Conservation (phyloP, 2,888 invertebrate species). For the Philereme vetulata region DNA sequence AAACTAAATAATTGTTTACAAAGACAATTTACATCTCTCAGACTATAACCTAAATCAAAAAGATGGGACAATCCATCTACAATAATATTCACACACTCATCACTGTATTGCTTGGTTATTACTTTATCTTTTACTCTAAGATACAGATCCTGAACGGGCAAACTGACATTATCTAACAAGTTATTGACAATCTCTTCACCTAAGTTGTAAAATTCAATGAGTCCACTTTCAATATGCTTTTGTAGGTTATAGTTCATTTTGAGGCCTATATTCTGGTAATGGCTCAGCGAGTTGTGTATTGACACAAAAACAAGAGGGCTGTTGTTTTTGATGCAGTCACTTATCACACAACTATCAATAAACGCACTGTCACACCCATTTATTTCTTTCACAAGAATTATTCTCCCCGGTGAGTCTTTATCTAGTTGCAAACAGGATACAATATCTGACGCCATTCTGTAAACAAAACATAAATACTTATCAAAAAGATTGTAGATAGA, state of each 20-base stretch:
- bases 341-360: conserved; percentile 86
- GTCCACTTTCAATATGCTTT: conserved; percentile 64
- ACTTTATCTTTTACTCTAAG: conserved; percentile 67
- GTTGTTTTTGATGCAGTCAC: conserved; percentile 85
- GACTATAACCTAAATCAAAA: conserved; percentile 84
- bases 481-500: conserved; percentile 4
- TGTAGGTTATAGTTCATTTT: conserved; percentile 89
- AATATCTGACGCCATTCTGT: conserved; percentile 86
- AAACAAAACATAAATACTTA: conserved; percentile 18
- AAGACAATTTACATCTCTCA: conserved; percentile 79
- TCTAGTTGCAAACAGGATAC: conserved; percentile 86
- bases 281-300: conserved; percentile 88
- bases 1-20: conserved; percentile 73
- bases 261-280: conserved; percentile 89
- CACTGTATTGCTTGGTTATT: conserved; percentile 56
- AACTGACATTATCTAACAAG: conserved; percentile 50
- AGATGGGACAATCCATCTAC: conserved; percentile 90
- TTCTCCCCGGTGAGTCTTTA: conserved; percentile 77
- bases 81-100: conserved; percentile 81
- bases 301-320: conserved; percentile 85
- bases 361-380: conserved; percentile 89
- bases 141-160: conserved; percentile 67
- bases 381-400: conserved; percentile 88
- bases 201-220: conserved; percentile 60
- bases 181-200: conserved; percentile 56